phyloP scores from a whole-genome alignment of 2,797 vertebrate genomes.

The Martes flavigula region DNA sequence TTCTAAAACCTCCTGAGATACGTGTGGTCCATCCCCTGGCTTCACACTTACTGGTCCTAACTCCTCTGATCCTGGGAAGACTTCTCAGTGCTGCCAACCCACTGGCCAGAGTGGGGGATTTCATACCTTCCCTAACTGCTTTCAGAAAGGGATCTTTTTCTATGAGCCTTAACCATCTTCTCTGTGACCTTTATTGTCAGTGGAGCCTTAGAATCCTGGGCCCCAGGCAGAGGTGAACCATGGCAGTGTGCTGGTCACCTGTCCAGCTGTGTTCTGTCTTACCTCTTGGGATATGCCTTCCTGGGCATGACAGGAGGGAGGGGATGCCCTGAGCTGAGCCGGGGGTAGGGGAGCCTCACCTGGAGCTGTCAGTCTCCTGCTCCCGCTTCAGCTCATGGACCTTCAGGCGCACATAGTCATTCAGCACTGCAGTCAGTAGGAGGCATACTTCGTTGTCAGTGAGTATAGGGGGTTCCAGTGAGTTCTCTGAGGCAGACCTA shows the following conservation, averaged over 20 bases:
- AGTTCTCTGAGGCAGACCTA: conserved; percentile 87
- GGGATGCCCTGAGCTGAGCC: not conserved
- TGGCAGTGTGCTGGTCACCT: not conserved
- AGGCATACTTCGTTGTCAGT: conserved; percentile 90
- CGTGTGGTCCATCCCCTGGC: no score
- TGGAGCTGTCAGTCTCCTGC: conserved; percentile 86
- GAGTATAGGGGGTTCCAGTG: conserved; percentile 86
- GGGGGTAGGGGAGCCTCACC: conserved; percentile 84
- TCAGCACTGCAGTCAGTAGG: conserved; percentile 91
- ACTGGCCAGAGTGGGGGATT: not conserved
- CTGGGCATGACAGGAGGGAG: not conserved
- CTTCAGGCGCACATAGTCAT: conserved; percentile 93
- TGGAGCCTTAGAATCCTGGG: not conserved
- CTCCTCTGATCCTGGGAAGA: not conserved
- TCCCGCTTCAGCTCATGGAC: conserved; percentile 87
- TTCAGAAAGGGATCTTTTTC: not conserved
- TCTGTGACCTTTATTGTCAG: not conserved
- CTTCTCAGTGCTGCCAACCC: not conserved
- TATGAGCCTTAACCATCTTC: not conserved
- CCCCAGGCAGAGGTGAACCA: not conserved
- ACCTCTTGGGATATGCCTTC: not conserved
- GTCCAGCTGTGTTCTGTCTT: not conserved
- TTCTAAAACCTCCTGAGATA: not conserved
- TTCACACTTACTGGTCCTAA: not conserved
- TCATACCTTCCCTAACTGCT: not conserved